Percentiles rank a stretch among this genome's conserved stretches.
These are phyloP conservation scores for Amphiprion percula DNA, from an alignment of 2,113 vertebrate species.

Conservation along the genomic window DNA sequence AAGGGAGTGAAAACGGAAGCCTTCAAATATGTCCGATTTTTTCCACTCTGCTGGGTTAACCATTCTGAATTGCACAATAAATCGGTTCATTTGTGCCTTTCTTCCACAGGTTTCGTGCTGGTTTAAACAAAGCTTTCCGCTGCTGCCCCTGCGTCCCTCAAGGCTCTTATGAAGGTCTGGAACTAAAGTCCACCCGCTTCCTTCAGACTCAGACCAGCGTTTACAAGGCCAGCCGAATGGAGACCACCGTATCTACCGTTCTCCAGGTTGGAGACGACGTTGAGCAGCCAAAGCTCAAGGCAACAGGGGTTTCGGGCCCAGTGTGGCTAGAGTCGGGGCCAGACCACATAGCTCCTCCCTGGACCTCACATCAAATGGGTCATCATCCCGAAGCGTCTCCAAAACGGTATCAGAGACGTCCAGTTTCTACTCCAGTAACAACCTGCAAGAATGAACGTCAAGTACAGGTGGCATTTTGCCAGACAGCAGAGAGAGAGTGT, in stretches of 20 bases:
- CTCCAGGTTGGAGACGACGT: slow-evolving; percentile 76
- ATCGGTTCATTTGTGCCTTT: background rate
- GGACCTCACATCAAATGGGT: slow-evolving; percentile 91
- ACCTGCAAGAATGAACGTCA: slow-evolving; percentile 81
- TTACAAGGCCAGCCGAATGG: slow-evolving; percentile 93
- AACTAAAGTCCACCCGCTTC: slow-evolving; percentile 93
- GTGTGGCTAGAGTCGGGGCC: background rate
- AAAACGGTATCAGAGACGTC: slow-evolving; percentile 92
- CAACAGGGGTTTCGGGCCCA: background rate
- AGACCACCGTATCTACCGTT: slow-evolving; percentile 89
- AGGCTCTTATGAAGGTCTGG: slow-evolving; percentile 90
- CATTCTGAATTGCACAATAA: background rate
- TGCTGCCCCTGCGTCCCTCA: slow-evolving; percentile 91
- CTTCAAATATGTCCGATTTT: background rate
- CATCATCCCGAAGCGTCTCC: slow-evolving; percentile 91
- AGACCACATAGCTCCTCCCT: slow-evolving; percentile 82
- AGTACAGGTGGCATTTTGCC: background rate
- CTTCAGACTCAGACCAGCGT: slow-evolving; percentile 93
- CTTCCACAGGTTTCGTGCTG: slow-evolving; percentile 91
- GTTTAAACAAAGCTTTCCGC: slow-evolving; percentile 92
- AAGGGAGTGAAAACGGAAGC: background rate
- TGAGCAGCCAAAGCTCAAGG: slow-evolving; percentile 79
- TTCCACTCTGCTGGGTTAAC: too few species aligned
- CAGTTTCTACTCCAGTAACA: slow-evolving; percentile 92
- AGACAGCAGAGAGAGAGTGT: slow-evolving; percentile 13